Conservation (phyloP, 2,113 vertebrate genomes). For the Alectura lathami region DNA sequence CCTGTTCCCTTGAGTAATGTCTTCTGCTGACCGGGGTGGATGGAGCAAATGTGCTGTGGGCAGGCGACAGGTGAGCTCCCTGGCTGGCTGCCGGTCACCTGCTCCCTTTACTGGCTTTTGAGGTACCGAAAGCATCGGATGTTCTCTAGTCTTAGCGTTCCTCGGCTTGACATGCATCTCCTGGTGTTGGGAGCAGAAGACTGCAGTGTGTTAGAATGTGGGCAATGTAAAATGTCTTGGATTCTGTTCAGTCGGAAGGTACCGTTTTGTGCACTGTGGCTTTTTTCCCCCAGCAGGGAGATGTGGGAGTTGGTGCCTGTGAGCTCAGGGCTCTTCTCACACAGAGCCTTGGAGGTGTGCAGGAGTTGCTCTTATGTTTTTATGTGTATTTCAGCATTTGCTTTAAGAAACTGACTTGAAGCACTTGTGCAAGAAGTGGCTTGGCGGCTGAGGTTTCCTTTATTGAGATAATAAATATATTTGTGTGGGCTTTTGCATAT, state of each 20-base stretch:
- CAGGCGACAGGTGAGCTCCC: neutral
- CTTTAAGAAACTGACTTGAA: neutral
- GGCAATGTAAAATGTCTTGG: neutral
- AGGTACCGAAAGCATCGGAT: neutral
- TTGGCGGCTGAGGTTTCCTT: neutral
- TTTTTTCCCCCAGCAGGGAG: neutral
- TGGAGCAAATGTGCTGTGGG: neutral
- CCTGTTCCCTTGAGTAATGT: neutral
- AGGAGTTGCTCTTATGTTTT: neutral
- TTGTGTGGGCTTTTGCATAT: neutral
- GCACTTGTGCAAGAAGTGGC: neutral
- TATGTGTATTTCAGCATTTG: neutral
- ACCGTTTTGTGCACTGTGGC: rapidly evolving
- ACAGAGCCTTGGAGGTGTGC: neutral
- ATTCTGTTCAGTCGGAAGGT: neutral
- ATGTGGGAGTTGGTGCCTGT: neutral
- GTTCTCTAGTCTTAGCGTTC: neutral
- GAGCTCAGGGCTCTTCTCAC: neutral
- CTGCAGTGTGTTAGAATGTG: neutral
- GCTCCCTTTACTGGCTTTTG: neutral
- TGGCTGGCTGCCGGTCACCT: neutral
- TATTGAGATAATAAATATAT: neutral
- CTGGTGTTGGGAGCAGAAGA: neutral
- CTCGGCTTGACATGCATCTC: neutral
- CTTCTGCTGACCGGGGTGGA: neutral